These are phyloP conservation scores for Scleropages formosus DNA, from an alignment of 2,797 vertebrate species.

Conservation along the genomic window DNA sequence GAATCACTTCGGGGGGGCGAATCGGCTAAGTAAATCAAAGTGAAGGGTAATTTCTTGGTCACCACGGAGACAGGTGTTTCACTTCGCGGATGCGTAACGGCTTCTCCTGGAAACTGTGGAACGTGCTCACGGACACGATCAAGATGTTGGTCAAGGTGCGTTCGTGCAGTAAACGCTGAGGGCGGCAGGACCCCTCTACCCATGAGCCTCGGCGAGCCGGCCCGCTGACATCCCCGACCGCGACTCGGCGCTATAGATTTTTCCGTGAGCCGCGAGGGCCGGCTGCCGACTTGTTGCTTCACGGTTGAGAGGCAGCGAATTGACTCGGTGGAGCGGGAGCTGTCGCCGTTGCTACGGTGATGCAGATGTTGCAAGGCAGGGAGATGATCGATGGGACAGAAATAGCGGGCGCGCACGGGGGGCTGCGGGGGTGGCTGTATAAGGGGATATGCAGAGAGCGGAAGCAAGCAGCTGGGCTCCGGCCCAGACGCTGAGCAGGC, in stretches of 20 bases:
- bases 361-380: slow-evolving; percentile 20
- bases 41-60: no score
- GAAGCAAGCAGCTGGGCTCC: neutral
- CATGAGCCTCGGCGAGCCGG: neutral
- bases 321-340: neutral
- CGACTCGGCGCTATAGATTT: neutral
- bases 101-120: no score
- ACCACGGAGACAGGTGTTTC: no score
- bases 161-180: no score
- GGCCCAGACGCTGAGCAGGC: neutral
- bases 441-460: neutral
- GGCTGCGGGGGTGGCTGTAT: no score
- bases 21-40: no score
- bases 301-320: slow-evolving; percentile 10
- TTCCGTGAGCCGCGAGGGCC: neutral
- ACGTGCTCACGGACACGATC: no score
- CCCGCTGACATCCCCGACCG: slow-evolving; percentile 5
- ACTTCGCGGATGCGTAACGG: no score
- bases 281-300: neutral
- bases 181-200: neutral
- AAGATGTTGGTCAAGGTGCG: no score
- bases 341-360: slow-evolving; percentile 16
- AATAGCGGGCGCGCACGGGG: neutral
- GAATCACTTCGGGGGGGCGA: no score
- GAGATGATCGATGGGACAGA: slow-evolving; percentile 14